These are phyloP conservation scores for Bombus affinis DNA, from an alignment of 1,140 invertebrate species.

Conservation along the genomic window DNA sequence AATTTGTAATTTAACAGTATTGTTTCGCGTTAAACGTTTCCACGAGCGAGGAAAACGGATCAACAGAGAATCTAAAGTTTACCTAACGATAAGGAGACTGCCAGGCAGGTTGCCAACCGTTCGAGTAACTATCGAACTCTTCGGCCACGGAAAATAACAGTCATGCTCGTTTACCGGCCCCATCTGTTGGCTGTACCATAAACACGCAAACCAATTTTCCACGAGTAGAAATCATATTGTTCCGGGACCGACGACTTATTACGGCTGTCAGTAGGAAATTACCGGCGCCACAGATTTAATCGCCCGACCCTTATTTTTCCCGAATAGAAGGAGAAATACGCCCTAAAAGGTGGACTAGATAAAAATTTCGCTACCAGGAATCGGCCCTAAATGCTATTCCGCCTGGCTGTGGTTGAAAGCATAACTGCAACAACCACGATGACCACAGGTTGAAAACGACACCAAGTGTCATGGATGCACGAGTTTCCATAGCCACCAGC, in stretches of 20 bases:
- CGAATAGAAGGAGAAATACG: background rate
- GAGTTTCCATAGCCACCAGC: background rate
- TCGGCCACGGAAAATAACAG: conserved; percentile 56
- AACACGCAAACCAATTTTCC: conserved; percentile 75
- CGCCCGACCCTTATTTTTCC: conserved; percentile 50
- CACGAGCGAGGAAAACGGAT: background rate
- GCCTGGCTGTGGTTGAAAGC: background rate
- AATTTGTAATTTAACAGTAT: background rate
- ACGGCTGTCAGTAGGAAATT: conserved; percentile 68
- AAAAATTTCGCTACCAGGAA: conserved; percentile 16
- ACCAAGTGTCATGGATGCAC: background rate
- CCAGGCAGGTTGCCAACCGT: conserved; percentile 29
- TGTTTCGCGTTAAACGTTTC: conserved; percentile 13
- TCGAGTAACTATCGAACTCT: conserved; percentile 27
- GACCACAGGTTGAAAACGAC: background rate
- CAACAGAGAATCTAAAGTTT: conserved; percentile 6
- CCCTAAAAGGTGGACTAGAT: conserved; percentile 5
- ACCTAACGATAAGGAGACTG: conserved; percentile 24
- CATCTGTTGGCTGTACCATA: conserved; percentile 50
- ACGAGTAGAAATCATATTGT: conserved; percentile 74
- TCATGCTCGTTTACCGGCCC: conserved; percentile 71
- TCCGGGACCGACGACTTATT: conserved; percentile 68
- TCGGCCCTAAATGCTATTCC: conserved; percentile 11
- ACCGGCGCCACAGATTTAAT: conserved; percentile 78
- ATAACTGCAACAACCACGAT: conserved; percentile 9